A percentile compares a stretch with the other conserved stretches of the same genome.
These are phyloP conservation scores for Leucosticte australis DNA, from an alignment of 2,113 vertebrate genomes.

Conservation along the genomic window DNA sequence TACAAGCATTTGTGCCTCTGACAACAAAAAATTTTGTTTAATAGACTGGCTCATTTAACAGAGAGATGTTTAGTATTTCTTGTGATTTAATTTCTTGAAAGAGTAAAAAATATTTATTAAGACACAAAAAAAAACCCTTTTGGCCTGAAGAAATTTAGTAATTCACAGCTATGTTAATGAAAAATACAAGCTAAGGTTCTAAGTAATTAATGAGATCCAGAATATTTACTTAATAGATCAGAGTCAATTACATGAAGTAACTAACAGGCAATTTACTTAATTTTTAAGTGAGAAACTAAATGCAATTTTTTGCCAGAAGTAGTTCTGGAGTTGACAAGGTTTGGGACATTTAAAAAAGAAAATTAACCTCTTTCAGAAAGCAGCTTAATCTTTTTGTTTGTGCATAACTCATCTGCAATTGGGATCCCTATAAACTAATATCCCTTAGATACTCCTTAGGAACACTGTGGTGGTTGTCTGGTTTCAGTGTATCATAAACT, in stretches of 20 bases:
- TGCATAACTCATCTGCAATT: not conserved
- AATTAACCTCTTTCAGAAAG: not conserved
- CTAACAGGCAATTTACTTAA: not conserved
- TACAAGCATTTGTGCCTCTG: not conserved
- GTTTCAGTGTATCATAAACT: not conserved
- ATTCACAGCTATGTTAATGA: not conserved
- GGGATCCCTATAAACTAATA: not conserved
- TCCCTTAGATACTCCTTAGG: not conserved
- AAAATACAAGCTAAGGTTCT: not conserved
- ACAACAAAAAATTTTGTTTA: not conserved
- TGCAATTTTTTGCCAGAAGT: not conserved
- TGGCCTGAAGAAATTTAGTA: not conserved
- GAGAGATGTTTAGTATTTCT: not conserved
- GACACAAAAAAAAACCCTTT: not conserved
- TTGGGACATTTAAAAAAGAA: not conserved
- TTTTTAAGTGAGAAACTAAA: not conserved
- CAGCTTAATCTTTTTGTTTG: not conserved
- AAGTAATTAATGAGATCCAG: not conserved
- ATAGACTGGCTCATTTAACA: not conserved
- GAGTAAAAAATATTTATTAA: not conserved
- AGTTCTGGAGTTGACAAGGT: not conserved
- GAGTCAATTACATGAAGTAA: not conserved
- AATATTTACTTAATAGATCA: not conserved
- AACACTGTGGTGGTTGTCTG: fast-evolving
- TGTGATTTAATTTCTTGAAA: not conserved